phyloP scores from a whole-genome alignment of 2,113 vertebrate species.

The Craseonycteris thonglongyai region DNA sequence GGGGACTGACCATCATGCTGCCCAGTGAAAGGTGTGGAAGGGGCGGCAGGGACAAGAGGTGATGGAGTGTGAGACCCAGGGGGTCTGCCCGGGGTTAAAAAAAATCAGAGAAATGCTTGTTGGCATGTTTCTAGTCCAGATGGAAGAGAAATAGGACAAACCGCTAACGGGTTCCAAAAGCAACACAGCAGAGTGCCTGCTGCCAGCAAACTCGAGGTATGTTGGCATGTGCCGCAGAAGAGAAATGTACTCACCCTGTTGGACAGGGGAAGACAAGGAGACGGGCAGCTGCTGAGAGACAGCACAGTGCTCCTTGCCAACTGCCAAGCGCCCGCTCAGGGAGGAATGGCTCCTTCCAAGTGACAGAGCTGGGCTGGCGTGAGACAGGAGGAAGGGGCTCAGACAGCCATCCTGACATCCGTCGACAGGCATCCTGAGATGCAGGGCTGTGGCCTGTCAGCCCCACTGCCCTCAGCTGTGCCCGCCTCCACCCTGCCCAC shows the following conservation, averaged over 20 bases:
- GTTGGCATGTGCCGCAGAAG: background rate
- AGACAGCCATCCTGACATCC: too few relatives aligned
- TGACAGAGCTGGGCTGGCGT: background rate
- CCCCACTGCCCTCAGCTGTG: background rate
- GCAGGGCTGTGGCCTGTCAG: background rate
- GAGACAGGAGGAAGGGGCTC: slow-evolving; percentile 37
- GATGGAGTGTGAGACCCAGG: background rate
- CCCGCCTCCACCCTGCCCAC: background rate
- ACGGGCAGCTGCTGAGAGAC: background rate
- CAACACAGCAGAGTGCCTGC: slow-evolving; percentile 22
- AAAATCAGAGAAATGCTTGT: slow-evolving; percentile 58
- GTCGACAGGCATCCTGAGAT: slow-evolving; percentile 32
- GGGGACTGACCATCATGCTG: background rate
- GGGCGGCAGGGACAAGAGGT: background rate
- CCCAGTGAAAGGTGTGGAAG: background rate
- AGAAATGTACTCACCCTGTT: slow-evolving; percentile 43
- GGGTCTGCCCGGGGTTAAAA: background rate
- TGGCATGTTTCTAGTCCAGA: slow-evolving; percentile 59
- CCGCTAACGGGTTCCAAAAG: slow-evolving; percentile 46
- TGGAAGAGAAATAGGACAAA: slow-evolving; percentile 55
- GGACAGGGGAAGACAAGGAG: slow-evolving; percentile 35
- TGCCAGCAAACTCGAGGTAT: slow-evolving; percentile 67
- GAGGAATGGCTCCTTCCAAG: slow-evolving; percentile 6
- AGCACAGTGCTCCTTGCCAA: slow-evolving; percentile 25
- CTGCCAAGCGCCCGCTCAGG: background rate